Conservation (phyloP, 2,113 vertebrate genomes). For the Tenrec ecaudatus region DNA sequence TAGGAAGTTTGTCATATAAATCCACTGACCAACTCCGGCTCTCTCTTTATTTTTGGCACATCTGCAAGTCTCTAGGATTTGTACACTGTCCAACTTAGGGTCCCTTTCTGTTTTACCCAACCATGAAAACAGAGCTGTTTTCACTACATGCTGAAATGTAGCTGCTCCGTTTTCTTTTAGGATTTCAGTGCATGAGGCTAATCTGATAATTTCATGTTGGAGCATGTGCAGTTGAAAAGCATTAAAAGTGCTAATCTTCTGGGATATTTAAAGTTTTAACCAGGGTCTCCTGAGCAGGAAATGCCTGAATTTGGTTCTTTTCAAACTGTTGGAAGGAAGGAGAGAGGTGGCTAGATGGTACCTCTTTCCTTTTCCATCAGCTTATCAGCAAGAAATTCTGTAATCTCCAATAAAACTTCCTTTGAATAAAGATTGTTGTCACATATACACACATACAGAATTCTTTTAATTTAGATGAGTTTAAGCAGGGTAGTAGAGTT, state of each 20-base stretch:
- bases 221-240: background rate
- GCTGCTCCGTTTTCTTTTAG: background rate
- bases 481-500: background rate
- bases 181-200: background rate
- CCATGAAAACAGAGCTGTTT: constrained; percentile 32
- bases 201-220: constrained; percentile 29
- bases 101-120: background rate
- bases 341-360: background rate
- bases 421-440: constrained; percentile 35
- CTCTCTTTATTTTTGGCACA: background rate
- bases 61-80: background rate
- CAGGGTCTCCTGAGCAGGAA: background rate
- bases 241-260: constrained; percentile 56
- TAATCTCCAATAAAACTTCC: background rate
- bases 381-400: background rate
- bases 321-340: constrained; percentile 8
- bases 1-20: constrained; percentile 14
- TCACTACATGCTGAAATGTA: background rate
- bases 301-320: constrained; percentile 31
- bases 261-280: constrained; percentile 49
- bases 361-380: background rate
- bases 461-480: constrained; percentile 36
- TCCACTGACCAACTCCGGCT: background rate
- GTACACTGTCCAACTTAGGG: background rate
- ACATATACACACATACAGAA: background rate